Evolutionary conservation across 2,797 vertebrate species (phyloP).

Genomic region (Chelidonichthys spinosus): DNA sequence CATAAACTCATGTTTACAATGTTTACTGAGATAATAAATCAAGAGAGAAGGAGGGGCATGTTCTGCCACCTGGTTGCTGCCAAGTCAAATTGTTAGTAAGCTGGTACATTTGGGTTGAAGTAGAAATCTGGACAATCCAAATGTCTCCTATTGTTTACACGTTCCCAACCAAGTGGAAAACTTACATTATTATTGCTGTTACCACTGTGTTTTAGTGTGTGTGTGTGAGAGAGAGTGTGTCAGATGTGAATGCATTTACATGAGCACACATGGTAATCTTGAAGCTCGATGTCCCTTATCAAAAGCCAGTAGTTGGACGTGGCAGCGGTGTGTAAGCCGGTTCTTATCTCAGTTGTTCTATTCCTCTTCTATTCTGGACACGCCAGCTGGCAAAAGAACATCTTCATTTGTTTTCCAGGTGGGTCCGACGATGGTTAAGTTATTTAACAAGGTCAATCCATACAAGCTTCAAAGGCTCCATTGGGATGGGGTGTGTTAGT

Average conservation of each 20-base stretch:
- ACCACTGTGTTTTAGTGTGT: neutral
- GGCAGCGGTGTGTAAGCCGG: conserved; percentile 22
- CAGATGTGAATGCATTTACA: conserved; percentile 34
- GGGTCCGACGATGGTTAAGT: conserved; percentile 68
- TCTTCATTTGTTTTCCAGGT: conserved; percentile 78
- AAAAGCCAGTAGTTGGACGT: conserved; percentile 25
- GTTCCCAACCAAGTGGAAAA: conserved; percentile 11
- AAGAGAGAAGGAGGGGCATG: too few species aligned
- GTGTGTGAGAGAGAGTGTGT: too few species aligned
- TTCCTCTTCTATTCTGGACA: conserved; percentile 58
- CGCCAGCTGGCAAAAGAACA: conserved; percentile 51
- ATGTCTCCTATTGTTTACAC: conserved; percentile 20
- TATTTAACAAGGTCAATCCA: conserved; percentile 80
- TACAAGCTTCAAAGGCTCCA: conserved; percentile 70
- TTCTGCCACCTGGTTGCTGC: neutral
- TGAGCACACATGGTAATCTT: conserved; percentile 44
- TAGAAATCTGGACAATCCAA: conserved; percentile 17
- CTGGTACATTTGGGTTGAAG: neutral
- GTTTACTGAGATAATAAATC: too few species aligned
- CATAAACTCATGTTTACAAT: too few species aligned
- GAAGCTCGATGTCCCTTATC: conserved; percentile 44
- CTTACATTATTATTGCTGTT: neutral
- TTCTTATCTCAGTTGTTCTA: conserved; percentile 50
- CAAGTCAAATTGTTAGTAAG: neutral
- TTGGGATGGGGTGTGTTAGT: conserved; percentile 27